A percentile compares a stretch with the other conserved stretches of the same genome.
These are phyloP conservation scores for Carpatolechia fugitivella DNA, from an alignment of 2,888 invertebrate species.

Conservation along the genomic window DNA sequence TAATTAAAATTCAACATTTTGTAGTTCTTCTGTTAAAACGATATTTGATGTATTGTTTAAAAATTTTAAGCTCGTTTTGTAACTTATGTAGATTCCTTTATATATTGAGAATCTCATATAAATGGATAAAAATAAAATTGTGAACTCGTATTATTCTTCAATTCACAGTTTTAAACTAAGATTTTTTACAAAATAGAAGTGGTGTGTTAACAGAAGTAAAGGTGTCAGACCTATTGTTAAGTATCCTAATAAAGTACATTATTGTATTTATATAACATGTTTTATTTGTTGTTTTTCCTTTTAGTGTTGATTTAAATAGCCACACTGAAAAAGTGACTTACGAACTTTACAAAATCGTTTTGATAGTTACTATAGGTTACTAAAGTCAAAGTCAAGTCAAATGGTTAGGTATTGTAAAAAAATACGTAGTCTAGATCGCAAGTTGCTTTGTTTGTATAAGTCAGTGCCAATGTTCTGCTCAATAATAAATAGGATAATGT, in stretches of 20 bases:
- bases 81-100: not conserved
- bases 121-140: too few species aligned
- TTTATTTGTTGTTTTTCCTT: not conserved
- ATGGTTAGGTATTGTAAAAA: too few species aligned
- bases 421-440: too few species aligned
- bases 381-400: too few species aligned
- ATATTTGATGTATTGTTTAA: constrained; percentile 4
- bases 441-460: too few species aligned
- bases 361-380: too few species aligned
- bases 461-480: too few species aligned
- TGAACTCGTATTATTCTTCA: not conserved
- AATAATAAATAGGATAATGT: too few species aligned
- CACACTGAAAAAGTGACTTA: too few species aligned
- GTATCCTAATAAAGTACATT: constrained; percentile 75
- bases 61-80: not conserved
- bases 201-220: constrained; percentile 63
- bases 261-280: constrained; percentile 50
- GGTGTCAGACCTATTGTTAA: constrained; percentile 68
- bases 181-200: constrained; percentile 63
- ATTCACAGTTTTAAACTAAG: constrained; percentile 33
- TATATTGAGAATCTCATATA: not conserved
- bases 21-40: not conserved
- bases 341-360: too few species aligned
- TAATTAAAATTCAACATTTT: not conserved
- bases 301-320: too few species aligned